Conservation (phyloP, 2,113 vertebrate species). For the Apteryx mantelli region DNA sequence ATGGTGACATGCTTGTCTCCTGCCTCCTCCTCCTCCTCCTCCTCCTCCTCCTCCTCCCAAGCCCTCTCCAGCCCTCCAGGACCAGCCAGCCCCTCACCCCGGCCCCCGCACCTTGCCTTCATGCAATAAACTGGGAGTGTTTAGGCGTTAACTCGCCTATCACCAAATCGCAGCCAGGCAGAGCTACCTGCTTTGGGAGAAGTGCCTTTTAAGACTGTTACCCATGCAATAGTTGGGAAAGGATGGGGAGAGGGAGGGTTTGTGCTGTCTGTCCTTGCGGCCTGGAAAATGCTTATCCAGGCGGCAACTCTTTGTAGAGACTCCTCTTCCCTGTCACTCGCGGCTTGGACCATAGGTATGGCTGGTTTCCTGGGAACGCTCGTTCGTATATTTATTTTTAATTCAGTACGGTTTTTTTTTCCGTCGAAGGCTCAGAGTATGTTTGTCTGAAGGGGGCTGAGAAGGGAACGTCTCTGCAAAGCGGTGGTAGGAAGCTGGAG, state of each 20-base stretch:
- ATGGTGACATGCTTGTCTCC: neutral
- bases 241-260: neutral
- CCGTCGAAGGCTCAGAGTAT: neutral
- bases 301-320: neutral
- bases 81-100: neutral
- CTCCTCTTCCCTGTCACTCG: neutral
- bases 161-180: conserved; percentile 19
- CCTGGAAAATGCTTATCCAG: neutral
- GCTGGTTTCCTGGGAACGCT: conserved; percentile 4
- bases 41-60: neutral
- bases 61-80: conserved; percentile 11
- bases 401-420: neutral
- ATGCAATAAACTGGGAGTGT: conserved; percentile 66
- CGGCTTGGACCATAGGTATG: neutral
- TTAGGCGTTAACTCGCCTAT: conserved; percentile 19
- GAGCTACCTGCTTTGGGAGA: conserved; percentile 57
- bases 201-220: conserved; percentile 71
- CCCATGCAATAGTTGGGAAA: neutral
- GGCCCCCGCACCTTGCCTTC: neutral
- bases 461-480: neutral
- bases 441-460: conserved; percentile 1
- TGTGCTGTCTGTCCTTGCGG: neutral
- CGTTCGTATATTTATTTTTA: conserved; percentile 56
- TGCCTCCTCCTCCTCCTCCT: neutral
- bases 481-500: neutral